phyloP scores from a whole-genome alignment of 1,140 invertebrate genomes.

The Bombus picipes region DNA sequence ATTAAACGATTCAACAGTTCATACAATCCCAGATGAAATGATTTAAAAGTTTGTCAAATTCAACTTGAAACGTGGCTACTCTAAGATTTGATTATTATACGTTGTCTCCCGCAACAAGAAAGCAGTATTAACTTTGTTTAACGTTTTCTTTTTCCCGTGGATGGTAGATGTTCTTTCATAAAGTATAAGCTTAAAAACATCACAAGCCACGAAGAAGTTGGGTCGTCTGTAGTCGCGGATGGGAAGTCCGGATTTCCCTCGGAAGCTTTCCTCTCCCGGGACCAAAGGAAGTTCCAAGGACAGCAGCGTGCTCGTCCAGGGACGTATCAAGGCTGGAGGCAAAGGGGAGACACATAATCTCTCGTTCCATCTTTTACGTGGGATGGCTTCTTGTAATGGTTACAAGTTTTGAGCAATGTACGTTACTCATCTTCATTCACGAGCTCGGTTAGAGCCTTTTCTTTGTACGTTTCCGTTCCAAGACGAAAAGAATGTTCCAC shows the following conservation, averaged over 20 bases:
- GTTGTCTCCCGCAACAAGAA: no score
- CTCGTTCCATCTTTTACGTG: constrained; percentile 43
- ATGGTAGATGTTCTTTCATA: neutral
- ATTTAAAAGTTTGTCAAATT: no score
- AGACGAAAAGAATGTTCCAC: constrained; percentile 7
- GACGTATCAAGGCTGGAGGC: constrained; percentile 15
- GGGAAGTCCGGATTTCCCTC: constrained; percentile 56
- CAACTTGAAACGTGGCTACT: no score
- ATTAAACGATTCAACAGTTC: no score
- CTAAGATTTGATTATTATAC: neutral
- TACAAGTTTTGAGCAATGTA: constrained; percentile 76
- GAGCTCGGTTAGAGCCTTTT: constrained; percentile 2
- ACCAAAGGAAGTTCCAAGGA: constrained; percentile 48
- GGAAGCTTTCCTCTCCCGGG: constrained; percentile 50
- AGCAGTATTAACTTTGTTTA: neutral
- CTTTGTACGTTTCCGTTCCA: neutral
- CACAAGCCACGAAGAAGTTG: constrained; percentile 37
- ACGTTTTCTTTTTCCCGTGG: neutral
- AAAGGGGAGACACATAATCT: neutral
- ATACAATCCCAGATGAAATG: no score
- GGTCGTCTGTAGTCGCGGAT: neutral
- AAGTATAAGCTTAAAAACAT: constrained; percentile 26
- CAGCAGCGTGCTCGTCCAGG: constrained; percentile 25
- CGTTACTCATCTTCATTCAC: constrained; percentile 56
- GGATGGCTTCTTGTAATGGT: constrained; percentile 65